Base-by-base conservation (phyloP, 2,888 invertebrate genomes). In the Synanthedon formicaeformis region DNA sequence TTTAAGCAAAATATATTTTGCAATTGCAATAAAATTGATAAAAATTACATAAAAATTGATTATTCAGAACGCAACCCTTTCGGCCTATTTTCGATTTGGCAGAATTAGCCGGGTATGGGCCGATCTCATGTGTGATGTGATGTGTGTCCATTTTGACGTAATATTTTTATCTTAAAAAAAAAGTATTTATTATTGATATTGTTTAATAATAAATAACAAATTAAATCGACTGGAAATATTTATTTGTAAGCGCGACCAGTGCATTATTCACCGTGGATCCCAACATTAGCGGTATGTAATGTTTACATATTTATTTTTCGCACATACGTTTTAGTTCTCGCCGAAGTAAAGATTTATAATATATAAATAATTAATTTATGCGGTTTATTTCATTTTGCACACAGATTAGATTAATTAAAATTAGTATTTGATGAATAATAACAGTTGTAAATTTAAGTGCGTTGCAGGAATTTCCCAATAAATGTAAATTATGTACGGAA, bases 201-300 rank as follows among this genome's bases (percentile, higher is more conserved):
- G 50, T 53, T 56, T 14, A 57, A 60, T 52, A 51, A 50, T 41
- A 53, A 55, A 56, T 55, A 62, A 58, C 12, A n/a, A 40, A 23
- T 54, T 53, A 52, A 56, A 51, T 52, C 56, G 41, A 60, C 60
- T 55, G 10, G 10, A 8, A 34, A 34, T 34, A 50, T 40, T 54
- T 51, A 54, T 51, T 48, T 23, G 40, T 40, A 12, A 50, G 48
- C 48, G 51, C 41, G 50, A 27, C 4, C 10, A 54, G 50, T n/a
- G n/a, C 49, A 45, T 48, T 49, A 41, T 57, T 62, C 77, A 65
- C 67, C 79, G 81, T 84, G 83, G 83, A 83, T 69, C 76, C 83
- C 57, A 75, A 81, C 60, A 68, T 75, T 57, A 78, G 66, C 64
- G 78, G 84, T 82, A 66, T 54, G 66, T 61, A 50, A 10, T 49